Conservation (phyloP, 1,140 invertebrate species). For the Bombus sylvicola region DNA sequence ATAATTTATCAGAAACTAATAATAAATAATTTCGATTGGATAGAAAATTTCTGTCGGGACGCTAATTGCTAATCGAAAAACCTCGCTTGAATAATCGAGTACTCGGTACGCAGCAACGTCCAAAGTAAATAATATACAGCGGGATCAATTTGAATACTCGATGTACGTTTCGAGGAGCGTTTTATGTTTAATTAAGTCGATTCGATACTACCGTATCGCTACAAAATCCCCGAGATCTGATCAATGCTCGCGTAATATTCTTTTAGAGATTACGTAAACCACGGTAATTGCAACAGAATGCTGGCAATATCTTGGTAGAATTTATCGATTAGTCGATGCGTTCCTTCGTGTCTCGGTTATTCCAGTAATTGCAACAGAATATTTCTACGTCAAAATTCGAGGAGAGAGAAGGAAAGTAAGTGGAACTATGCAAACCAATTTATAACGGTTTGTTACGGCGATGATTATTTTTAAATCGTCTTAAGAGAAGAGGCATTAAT, state of each 20-base stretch:
- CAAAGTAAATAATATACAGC: not conserved
- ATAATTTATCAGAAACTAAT: not conserved
- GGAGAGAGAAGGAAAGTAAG: conserved; percentile 7
- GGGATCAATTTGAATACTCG: conserved; percentile 10
- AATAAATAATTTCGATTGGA: not conserved
- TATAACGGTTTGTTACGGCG: conserved; percentile 67
- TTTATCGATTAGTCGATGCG: conserved; percentile 48
- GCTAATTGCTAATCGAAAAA: not conserved
- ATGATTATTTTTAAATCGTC: conserved; percentile 76
- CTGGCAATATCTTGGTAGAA: conserved; percentile 34
- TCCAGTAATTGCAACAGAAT: conserved; percentile 66
- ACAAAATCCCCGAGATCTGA: not conserved
- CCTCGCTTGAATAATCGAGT: conserved; percentile 8
- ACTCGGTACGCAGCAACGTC: not conserved
- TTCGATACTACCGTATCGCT: not conserved
- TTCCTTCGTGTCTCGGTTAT: conserved; percentile 52
- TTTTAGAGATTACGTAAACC: conserved; percentile 5
- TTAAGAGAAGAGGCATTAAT: not conserved
- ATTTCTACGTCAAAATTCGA: conserved; percentile 47
- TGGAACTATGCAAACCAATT: not conserved
- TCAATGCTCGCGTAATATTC: conserved; percentile 19
- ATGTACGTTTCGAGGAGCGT: not conserved
- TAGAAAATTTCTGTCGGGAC: too few species aligned
- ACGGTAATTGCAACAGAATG: conserved; percentile 54
- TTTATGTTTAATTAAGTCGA: conserved; percentile 20